Conservation (phyloP, 2,888 invertebrate species). For the Euspilapteryx auroguttella region DNA sequence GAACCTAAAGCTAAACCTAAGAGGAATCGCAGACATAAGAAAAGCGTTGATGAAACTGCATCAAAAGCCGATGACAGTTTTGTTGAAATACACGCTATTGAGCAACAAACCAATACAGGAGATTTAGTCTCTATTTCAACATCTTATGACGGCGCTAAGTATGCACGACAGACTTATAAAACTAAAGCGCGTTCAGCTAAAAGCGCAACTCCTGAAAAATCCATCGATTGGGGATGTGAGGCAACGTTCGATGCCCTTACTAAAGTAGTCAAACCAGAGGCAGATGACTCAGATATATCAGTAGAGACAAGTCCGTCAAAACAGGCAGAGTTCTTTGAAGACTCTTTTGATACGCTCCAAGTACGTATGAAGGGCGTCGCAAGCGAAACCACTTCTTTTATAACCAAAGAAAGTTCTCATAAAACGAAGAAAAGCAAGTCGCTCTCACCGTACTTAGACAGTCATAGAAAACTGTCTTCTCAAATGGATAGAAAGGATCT, state of each 20-base stretch:
- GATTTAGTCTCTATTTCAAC: slow-evolving; percentile 44
- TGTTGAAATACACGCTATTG: slow-evolving; percentile 48
- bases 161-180: slow-evolving; percentile 18
- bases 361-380: slow-evolving; percentile 4
- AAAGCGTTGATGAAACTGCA: slow-evolving; percentile 26
- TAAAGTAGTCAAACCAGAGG: slow-evolving; percentile 7
- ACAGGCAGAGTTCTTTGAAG: background rate
- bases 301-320: background rate
- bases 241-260: slow-evolving; percentile 13
- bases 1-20: slow-evolving; percentile 33
- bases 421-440: slow-evolving; percentile 34
- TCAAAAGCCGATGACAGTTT: slow-evolving; percentile 43
- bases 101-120: slow-evolving; percentile 28
- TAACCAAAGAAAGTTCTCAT: slow-evolving; percentile 16
- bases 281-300: background rate
- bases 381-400: slow-evolving; percentile 12
- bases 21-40: slow-evolving; percentile 29
- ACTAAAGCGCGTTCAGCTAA: slow-evolving; percentile 29
- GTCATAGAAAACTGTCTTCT: slow-evolving; percentile 15
- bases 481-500: slow-evolving; percentile 36
- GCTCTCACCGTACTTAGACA: slow-evolving; percentile 24
- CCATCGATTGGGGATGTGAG: background rate
- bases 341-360: background rate
- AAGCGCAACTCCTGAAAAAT: slow-evolving; percentile 8
- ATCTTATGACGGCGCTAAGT: slow-evolving; percentile 29